phyloP scores from a whole-genome alignment of 2,888 invertebrate genomes.

The Alentia gelatinosa region DNA sequence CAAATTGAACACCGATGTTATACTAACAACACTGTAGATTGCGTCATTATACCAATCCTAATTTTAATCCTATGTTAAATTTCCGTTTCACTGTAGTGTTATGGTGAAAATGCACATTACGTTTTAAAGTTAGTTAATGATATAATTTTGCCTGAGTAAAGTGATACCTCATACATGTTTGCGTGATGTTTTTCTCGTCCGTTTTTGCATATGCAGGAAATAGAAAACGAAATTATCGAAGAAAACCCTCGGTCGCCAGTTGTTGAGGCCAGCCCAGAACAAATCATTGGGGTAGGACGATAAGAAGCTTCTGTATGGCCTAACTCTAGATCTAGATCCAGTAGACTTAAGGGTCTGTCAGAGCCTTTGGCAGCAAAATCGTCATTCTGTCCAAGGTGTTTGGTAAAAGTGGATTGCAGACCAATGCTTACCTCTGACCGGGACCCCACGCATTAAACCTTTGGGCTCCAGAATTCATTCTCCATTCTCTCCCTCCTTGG shows the following conservation, averaged over 20 bases:
- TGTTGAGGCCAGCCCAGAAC: slow-evolving; percentile 30
- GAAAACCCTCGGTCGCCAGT: background rate
- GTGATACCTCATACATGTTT: slow-evolving; percentile 6
- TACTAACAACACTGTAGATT: background rate
- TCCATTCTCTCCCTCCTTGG: background rate
- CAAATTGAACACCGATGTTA: background rate
- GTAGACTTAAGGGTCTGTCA: background rate
- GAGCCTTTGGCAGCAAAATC: background rate
- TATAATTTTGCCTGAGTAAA: background rate
- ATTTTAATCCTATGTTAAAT: background rate
- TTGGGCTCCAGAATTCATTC: background rate
- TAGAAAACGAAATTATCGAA: background rate
- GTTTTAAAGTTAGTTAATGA: background rate
- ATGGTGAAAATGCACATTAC: background rate
- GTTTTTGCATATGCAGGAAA: slow-evolving; percentile 4
- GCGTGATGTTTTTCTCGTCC: background rate
- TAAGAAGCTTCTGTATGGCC: background rate
- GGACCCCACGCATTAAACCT: background rate
- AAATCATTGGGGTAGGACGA: slow-evolving; percentile 37
- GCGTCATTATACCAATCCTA: background rate
- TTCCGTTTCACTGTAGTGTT: background rate
- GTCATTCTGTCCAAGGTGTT: background rate
- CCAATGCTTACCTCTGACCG: background rate
- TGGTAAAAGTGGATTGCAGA: background rate
- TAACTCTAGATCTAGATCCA: background rate